phyloP scores from a whole-genome alignment of 2,797 vertebrate species.

The Lepidocolaptes lacrymiger region DNA sequence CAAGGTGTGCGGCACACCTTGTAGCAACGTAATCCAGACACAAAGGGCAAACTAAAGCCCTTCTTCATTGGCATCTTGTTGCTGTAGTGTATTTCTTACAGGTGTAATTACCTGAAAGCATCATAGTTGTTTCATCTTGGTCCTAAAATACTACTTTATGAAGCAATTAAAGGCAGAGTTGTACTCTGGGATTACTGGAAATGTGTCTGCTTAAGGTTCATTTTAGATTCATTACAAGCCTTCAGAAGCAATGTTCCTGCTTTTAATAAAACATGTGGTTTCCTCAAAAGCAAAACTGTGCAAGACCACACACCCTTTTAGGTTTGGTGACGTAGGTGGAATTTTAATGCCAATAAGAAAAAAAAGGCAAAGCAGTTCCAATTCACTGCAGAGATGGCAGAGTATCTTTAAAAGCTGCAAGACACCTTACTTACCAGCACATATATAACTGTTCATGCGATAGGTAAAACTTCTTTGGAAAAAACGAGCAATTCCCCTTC shows the following conservation, averaged over 20 bases:
- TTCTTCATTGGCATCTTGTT: background rate
- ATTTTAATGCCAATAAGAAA: background rate
- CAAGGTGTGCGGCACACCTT: background rate
- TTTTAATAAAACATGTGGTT: constrained; percentile 46
- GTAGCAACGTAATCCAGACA: background rate
- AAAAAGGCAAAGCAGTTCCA: background rate
- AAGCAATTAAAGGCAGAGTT: constrained; percentile 25
- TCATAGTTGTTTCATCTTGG: constrained; percentile 14
- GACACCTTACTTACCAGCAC: background rate
- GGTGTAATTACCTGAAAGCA: constrained; percentile 21
- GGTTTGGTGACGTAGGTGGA: background rate
- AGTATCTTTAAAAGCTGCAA: background rate
- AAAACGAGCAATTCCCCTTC: background rate
- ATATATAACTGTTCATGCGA: background rate
- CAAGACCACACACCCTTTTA: background rate
- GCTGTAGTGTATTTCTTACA: background rate
- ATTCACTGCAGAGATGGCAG: background rate
- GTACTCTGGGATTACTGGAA: constrained; percentile 24
- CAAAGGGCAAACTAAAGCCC: background rate
- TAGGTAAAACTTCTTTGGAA: background rate
- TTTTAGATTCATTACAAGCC: constrained; percentile 35
- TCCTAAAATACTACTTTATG: constrained; percentile 21
- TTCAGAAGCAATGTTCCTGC: constrained; percentile 13
- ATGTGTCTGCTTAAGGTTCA: background rate
- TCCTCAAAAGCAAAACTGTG: constrained; percentile 44